Evolutionary conservation across 2,113 vertebrate genomes (phyloP).

Genomic region (human): GRCh38 chr1:203642501-203643000

Average conservation of each 20-base stretch:
- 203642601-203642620: not conserved
- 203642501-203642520: not conserved
- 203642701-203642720: not conserved
- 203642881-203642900: not conserved
- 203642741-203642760: not conserved
- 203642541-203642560: not conserved
- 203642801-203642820: not conserved
- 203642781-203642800: not conserved
- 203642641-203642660: not conserved
- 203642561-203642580: not conserved
- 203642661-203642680: not conserved
- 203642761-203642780: not conserved
- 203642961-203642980: not conserved
- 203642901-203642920: not conserved
- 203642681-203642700: not conserved
- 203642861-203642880: not conserved
- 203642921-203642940: not conserved
- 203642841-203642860: not conserved
- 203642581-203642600: not conserved
- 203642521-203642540: slow-evolving; percentile 5
- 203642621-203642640: not conserved
- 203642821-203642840: not conserved
- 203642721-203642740: not conserved
- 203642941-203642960: not conserved
- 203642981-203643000: not conserved